Evolutionary conservation across 2,888 invertebrate species (phyloP), one percentile per base, ranked within the genome.

Genomic region (Spilarctia lutea): DNA sequence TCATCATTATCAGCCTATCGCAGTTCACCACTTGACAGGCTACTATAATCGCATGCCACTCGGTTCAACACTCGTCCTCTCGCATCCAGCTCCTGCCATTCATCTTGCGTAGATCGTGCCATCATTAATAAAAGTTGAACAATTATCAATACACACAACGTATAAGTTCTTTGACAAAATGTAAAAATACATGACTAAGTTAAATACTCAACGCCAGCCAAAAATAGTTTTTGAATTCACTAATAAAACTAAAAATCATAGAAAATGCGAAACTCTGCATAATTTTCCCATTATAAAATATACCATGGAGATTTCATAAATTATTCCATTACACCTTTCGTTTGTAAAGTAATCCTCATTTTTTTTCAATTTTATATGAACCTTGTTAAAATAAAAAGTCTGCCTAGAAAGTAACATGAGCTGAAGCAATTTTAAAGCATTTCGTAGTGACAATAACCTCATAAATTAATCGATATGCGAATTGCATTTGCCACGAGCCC

Each of bases 381-480:
- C 4, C n/a, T 60, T 27, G 0, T 27, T 60, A 42, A 60, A 27
- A 0, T 60, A 60, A 60, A 56, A 56, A 4, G 10, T n/a, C n/a
- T 56, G n/a, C n/a, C 52, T 56, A 10, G 11, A 56, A 24, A 56
- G 52, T 11, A 56, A 27, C 11, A n/a, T 27, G 24, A n/a, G n/a
- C 60, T 30, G 13, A 16, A 63, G 16, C 16, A 27, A 30, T 63
- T 52, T 33, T 18, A 48, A 16, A 69, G 24, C 24, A 11, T 4
- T 16, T 39, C 10, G 11, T 2, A 33, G 30, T 45, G 7, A 60
- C 11, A 68, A 42, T 35, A 45, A n/a, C 42, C 16, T 63, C 39
- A 24, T 27, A 52, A 68, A 65, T 71, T 10, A 63, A 74, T 56
- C n/a, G 30, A 60, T 72, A n/a, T 66, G 27, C 60, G 70, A 75